phyloP scores from a whole-genome alignment of 2,113 vertebrate genomes.

The Semicossyphus pulcher region DNA sequence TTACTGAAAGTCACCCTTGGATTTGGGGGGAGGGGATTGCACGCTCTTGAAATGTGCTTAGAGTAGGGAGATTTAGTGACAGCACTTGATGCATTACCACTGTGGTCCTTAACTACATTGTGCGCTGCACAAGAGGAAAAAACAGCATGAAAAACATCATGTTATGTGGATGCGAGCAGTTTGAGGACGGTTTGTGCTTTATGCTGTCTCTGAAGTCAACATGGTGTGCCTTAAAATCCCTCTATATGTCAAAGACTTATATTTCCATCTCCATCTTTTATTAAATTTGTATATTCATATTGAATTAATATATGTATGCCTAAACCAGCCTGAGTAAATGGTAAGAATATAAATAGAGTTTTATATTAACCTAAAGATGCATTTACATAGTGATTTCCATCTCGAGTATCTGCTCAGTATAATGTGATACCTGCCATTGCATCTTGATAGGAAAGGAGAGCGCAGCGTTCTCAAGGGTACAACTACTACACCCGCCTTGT shows the following conservation, averaged over 20 bases:
- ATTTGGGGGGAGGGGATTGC: slow-evolving; percentile 60
- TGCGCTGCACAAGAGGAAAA: slow-evolving; percentile 38
- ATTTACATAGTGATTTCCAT: slow-evolving; percentile 47
- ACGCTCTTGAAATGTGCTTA: slow-evolving; percentile 81
- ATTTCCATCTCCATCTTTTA: slow-evolving; percentile 14
- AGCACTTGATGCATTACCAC: slow-evolving; percentile 77
- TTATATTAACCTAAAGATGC: slow-evolving; percentile 41
- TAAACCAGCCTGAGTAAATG: neutral
- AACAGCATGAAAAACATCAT: neutral
- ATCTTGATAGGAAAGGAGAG: slow-evolving; percentile 49
- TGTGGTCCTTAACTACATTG: slow-evolving; percentile 71
- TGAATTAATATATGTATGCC: slow-evolving; percentile 23
- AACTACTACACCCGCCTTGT: slow-evolving; percentile 1
- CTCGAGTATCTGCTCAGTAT: slow-evolving; percentile 29
- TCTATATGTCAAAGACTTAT: slow-evolving; percentile 15
- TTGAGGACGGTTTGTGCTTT: neutral
- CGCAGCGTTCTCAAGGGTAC: slow-evolving; percentile 33
- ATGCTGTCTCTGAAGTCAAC: neutral
- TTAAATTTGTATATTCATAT: neutral
- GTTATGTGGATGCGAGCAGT: slow-evolving; percentile 18
- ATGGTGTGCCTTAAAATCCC: neutral
- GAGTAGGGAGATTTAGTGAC: slow-evolving; percentile 79
- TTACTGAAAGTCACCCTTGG: slow-evolving; percentile 74
- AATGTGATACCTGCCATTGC: slow-evolving; percentile 48
- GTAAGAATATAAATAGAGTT: slow-evolving; percentile 35